A percentile compares a stretch with the other conserved stretches of the same genome.
Evolutionary conservation across 2,888 invertebrate genomes (phyloP).

Genomic region (Epinotia bilunana): DNA sequence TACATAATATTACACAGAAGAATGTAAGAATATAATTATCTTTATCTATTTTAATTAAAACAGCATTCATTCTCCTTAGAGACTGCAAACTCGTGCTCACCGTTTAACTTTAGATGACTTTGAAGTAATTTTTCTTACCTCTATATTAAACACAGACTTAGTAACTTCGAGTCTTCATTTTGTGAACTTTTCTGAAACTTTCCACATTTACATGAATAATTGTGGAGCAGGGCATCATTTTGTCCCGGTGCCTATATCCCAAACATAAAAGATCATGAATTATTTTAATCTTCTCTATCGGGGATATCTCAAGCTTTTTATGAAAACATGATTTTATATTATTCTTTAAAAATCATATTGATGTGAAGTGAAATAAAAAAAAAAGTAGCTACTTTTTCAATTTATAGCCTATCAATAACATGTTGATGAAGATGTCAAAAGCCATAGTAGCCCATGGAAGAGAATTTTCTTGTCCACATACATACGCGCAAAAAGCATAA

Average conservation of each 20-base stretch:
- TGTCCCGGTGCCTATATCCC: constrained; percentile 32
- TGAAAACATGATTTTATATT: background rate
- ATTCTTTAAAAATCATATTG: too few relatives aligned
- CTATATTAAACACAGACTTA: constrained; percentile 41
- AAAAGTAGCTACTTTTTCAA: too few relatives aligned
- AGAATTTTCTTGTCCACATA: too few relatives aligned
- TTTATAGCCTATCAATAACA: too few relatives aligned
- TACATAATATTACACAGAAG: background rate
- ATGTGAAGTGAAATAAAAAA: too few relatives aligned
- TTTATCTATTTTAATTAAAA: constrained; percentile 2
- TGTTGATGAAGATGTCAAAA: too few relatives aligned
- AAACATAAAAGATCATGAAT: constrained; percentile 23
- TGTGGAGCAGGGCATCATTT: constrained; percentile 43
- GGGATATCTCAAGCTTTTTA: constrained; percentile 10
- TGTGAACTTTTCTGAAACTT: constrained; percentile 49
- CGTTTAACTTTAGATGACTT: constrained; percentile 32
- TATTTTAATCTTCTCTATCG: constrained; percentile 32
- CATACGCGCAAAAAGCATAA: too few relatives aligned
- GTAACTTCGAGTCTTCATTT: constrained; percentile 46
- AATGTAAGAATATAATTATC: background rate
- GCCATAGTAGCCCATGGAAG: too few relatives aligned
- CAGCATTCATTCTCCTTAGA: constrained; percentile 3
- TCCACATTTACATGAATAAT: constrained; percentile 54
- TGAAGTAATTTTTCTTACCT: constrained; percentile 33
- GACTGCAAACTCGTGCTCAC: constrained; percentile 4